Conservation (phyloP, 2,113 vertebrate genomes). For the Nansenia antarctica region DNA sequence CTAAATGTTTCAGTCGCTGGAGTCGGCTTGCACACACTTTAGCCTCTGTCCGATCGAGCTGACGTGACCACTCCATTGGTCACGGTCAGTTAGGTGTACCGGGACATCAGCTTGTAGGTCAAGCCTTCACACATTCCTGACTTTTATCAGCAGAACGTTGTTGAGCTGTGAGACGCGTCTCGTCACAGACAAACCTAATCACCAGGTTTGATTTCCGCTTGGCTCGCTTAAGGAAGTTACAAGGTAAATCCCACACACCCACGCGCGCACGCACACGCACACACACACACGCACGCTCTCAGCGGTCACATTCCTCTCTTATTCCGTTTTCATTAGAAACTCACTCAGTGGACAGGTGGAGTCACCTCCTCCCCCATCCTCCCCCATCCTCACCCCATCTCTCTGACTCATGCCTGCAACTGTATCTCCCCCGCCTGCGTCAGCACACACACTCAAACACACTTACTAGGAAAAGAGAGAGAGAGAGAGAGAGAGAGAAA, state of each 20-base stretch:
- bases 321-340: conserved; percentile 26
- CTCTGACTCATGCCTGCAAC: conserved; percentile 3
- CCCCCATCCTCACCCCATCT: too few relatives aligned
- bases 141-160: too few relatives aligned
- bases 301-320: conserved; percentile 35
- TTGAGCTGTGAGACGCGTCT: too few relatives aligned
- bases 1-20: neutral
- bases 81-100: neutral
- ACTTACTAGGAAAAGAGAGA: neutral
- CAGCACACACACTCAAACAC: conserved; percentile 3
- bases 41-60: neutral
- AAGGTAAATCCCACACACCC: too few relatives aligned
- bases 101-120: neutral
- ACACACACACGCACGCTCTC: conserved; percentile 9
- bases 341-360: conserved; percentile 17
- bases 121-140: too few relatives aligned
- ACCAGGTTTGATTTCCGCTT: neutral
- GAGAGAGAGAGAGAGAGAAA: neutral
- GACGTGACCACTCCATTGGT: neutral
- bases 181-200: too few relatives aligned
- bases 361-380: conserved; percentile 3
- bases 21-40: neutral
- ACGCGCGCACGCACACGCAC: neutral
- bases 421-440: neutral
- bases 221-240: neutral